Conservation (phyloP, 2,888 invertebrate genomes). For the Drosophila demipolita region DNA sequence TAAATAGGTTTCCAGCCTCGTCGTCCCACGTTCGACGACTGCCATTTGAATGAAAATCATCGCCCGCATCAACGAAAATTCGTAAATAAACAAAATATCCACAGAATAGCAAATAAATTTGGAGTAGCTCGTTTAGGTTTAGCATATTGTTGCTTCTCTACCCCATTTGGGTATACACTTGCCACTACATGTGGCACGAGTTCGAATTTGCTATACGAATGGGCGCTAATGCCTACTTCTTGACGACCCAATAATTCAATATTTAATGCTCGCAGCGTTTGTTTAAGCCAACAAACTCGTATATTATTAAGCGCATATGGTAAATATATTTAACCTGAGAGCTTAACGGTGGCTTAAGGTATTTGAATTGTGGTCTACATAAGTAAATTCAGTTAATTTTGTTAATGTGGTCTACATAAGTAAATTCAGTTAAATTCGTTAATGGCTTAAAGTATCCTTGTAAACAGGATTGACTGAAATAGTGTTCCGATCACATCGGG, state of each 20-base stretch:
- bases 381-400: neutral
- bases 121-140: constrained; percentile 30
- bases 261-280: constrained; percentile 34
- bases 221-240: constrained; percentile 3
- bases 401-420: neutral
- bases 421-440: neutral
- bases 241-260: constrained; percentile 52
- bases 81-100: constrained; percentile 78
- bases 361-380: constrained; percentile 5
- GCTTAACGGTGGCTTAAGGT: constrained; percentile 8
- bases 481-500: neutral
- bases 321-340: constrained; percentile 43
- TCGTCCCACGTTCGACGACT: constrained; percentile 38
- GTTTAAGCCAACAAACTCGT: constrained; percentile 39
- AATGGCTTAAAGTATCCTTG: neutral
- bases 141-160: constrained; percentile 20
- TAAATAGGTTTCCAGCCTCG: constrained; percentile 68
- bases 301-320: constrained; percentile 42
- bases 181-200: constrained; percentile 24
- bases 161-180: neutral
- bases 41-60: constrained; percentile 58
- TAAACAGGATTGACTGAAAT: neutral
- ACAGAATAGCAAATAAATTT: constrained; percentile 72
- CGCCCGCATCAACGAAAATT: constrained; percentile 63
- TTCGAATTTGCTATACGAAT: neutral